Percentiles rank a stretch among this genome's conserved stretches.
phyloP scores from a whole-genome alignment of 2,113 vertebrate species.

The Progne subis region DNA sequence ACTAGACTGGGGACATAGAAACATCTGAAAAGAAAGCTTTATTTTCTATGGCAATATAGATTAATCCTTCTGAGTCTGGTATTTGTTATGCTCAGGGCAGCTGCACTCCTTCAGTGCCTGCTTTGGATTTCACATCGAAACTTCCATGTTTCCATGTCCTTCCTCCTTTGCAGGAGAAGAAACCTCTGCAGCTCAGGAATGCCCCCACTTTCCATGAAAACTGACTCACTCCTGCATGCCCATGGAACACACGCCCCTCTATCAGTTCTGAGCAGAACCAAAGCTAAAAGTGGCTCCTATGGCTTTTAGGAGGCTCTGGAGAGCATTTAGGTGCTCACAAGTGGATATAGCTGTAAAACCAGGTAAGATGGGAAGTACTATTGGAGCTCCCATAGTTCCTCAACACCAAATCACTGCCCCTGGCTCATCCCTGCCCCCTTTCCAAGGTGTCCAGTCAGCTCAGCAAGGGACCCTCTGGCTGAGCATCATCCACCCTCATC shows the following conservation, averaged over 20 bases:
- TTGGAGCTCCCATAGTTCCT: neutral
- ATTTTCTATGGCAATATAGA: fast-evolving
- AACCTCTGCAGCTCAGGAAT: neutral
- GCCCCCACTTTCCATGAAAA: neutral
- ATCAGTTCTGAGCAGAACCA: neutral
- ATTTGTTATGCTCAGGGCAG: neutral
- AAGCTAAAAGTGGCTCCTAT: neutral
- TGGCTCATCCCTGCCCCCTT: neutral
- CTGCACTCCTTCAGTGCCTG: neutral
- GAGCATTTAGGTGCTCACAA: neutral
- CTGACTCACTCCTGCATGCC: fast-evolving
- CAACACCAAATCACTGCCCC: fast-evolving
- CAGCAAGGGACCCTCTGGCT: neutral
- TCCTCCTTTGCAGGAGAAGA: neutral
- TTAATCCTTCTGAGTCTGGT: neutral
- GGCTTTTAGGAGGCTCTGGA: neutral
- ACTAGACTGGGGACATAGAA: neutral
- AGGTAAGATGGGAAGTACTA: neutral
- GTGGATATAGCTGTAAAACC: neutral
- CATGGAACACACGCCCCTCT: fast-evolving
- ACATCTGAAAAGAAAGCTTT: neutral
- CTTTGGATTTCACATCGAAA: neutral
- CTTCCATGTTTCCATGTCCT: neutral
- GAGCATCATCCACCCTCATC: neutral
- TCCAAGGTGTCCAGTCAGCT: neutral